phyloP scores from a whole-genome alignment of 2,888 invertebrate species.

The Lepetodrilus schrolli region DNA sequence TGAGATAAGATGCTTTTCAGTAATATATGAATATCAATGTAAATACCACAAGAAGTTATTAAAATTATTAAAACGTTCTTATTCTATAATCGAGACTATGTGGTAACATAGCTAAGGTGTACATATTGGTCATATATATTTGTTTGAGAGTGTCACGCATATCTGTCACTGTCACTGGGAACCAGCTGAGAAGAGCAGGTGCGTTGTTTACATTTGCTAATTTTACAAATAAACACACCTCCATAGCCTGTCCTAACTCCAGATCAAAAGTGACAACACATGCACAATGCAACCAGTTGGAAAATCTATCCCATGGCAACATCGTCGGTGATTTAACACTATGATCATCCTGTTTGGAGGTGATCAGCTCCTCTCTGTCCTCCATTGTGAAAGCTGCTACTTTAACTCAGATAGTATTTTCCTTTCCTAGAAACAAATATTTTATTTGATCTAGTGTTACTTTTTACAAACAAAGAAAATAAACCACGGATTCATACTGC shows the following conservation, averaged over 20 bases:
- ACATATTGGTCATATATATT: no score
- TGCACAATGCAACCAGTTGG: conserved; percentile 97
- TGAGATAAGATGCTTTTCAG: no score
- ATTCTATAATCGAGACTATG: no score
- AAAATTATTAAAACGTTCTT: no score
- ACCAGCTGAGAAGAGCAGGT: conserved; percentile 10
- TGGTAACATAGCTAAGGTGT: no score
- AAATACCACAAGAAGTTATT: no score
- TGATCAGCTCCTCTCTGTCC: not conserved
- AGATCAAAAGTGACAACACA: conserved; percentile 99
- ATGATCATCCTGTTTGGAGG: not conserved
- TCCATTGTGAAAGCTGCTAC: conserved; percentile 20
- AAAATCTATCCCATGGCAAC: conserved; percentile 78
- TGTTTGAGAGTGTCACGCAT: no score
- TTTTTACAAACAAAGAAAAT: no score
- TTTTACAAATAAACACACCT: conserved; percentile 78
- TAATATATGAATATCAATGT: no score
- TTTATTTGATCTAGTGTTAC: not conserved
- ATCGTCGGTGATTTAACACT: conserved; percentile 41
- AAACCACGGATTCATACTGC: no score
- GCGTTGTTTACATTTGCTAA: conserved; percentile 1
- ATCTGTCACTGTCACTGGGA: not conserved
- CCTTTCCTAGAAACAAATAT: not conserved
- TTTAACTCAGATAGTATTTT: not conserved
- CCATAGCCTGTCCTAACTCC: conserved; percentile 98